phyloP scores from a whole-genome alignment of 2,888 invertebrate genomes.

The Ormyrus nitidulus region DNA sequence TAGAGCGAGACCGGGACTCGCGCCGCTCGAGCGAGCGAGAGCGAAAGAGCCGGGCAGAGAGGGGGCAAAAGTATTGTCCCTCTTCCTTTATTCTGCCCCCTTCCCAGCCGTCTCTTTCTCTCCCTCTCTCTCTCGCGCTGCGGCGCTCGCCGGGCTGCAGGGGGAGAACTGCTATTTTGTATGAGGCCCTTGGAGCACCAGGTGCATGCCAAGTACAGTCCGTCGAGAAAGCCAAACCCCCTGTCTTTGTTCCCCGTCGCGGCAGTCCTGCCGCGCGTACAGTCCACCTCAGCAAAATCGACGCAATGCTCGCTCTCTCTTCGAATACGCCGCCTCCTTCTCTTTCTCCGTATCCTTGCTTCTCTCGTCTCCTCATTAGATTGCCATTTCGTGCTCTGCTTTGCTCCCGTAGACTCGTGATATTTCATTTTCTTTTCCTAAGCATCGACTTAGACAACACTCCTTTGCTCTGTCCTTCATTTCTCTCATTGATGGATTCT shows the following conservation, averaged over 20 bases:
- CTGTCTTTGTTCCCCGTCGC: conserved; percentile 65
- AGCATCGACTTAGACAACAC: not conserved
- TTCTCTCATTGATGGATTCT: not conserved
- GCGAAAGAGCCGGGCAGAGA: not conserved
- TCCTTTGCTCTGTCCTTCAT: not conserved
- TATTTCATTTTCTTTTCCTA: not conserved
- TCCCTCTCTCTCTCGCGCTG: conserved; percentile 1
- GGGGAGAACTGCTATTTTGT: conserved; percentile 72
- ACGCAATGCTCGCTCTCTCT: not conserved
- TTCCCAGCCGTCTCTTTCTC: not conserved
- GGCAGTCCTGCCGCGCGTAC: conserved; percentile 54
- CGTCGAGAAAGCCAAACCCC: conserved; percentile 68
- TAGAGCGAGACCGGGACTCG: conserved; percentile 46
- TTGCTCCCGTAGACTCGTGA: not conserved
- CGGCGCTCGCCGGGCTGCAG: conserved; percentile 55
- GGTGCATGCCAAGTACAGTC: conserved; percentile 73
- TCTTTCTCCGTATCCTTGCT: not conserved
- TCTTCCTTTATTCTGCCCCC: conserved; percentile 65
- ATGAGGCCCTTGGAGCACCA: conserved; percentile 71
- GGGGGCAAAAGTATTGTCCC: conserved; percentile 72
- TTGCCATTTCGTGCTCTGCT: not conserved
- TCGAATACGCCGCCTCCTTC: not conserved
- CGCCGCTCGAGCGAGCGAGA: conserved; percentile 35
- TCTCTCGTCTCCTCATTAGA: conserved; percentile 2
- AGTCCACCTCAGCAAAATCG: conserved; percentile 9